Conservation (phyloP, 2,113 vertebrate genomes). For the Girardinichthys multiradiatus region DNA sequence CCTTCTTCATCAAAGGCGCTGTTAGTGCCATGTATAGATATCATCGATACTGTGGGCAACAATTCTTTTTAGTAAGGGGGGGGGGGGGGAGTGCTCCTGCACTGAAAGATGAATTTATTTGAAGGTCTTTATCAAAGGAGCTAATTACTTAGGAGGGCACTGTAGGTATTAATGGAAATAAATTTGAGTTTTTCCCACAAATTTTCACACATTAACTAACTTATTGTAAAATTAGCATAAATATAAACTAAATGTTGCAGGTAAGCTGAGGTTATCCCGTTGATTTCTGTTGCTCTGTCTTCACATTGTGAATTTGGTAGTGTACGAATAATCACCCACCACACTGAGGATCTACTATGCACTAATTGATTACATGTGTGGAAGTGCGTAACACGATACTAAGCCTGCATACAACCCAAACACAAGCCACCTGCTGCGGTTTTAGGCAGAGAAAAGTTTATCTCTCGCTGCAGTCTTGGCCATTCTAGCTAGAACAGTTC, state of each 20-base stretch:
- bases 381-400: slow-evolving; percentile 53
- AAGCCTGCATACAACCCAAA: slow-evolving; percentile 66
- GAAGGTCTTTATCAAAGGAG: not conserved
- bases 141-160: no score
- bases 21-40: no score
- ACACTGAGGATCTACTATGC: slow-evolving; percentile 41
- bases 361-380: slow-evolving; percentile 70
- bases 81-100: not conserved
- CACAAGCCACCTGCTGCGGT: slow-evolving; percentile 76
- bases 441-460: slow-evolving; percentile 51
- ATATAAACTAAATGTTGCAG: slow-evolving; percentile 49
- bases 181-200: slow-evolving; percentile 36
- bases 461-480: slow-evolving; percentile 54
- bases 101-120: not conserved
- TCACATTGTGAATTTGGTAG: slow-evolving; percentile 23
- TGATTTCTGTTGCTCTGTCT: slow-evolving; percentile 34
- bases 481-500: slow-evolving; percentile 64
- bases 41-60: no score
- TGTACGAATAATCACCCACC: slow-evolving; percentile 33
- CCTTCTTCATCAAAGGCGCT: not conserved
- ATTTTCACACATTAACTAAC: slow-evolving; percentile 22
- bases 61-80: not conserved
- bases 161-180: no score
- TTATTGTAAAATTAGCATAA: slow-evolving; percentile 44
- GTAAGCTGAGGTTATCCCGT: slow-evolving; percentile 26